These are phyloP conservation scores for Holotrichia oblita DNA, from an alignment of 1,140 invertebrate genomes.

Conservation along the genomic window DNA sequence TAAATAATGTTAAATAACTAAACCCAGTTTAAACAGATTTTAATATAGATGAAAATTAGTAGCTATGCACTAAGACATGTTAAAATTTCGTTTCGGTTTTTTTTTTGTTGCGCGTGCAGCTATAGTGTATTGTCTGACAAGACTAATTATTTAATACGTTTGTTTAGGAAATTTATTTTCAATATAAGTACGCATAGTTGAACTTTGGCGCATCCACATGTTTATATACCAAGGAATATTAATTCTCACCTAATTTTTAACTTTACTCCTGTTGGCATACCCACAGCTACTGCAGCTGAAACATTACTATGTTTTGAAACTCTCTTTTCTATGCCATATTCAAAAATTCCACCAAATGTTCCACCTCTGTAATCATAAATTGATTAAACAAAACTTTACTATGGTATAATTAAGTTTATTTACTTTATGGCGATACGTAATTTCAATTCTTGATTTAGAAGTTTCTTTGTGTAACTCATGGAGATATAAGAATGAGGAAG, in stretches of 20 bases:
- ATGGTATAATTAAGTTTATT: conserved; percentile 54
- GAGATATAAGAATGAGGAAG: conserved; percentile 81
- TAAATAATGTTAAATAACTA: too few species aligned
- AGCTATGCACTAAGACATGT: too few species aligned
- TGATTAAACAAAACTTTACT: conserved; percentile 46
- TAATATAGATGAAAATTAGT: too few species aligned
- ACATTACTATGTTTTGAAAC: conserved; percentile 90
- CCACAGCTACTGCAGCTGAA: conserved; percentile 83
- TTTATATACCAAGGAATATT: not conserved
- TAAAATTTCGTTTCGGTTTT: too few species aligned
- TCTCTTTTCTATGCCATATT: conserved; percentile 93
- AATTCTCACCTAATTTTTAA: conserved; percentile 84
- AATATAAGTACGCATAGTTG: too few species aligned
- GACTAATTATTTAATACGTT: too few species aligned
- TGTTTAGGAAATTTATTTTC: too few species aligned
- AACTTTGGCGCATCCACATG: too few species aligned
- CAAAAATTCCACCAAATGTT: conserved; percentile 84
- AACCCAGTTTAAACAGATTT: too few species aligned
- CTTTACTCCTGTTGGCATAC: conserved; percentile 86
- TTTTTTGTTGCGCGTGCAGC: too few species aligned
- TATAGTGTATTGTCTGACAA: too few species aligned
- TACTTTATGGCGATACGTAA: conserved; percentile 82
- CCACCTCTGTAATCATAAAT: conserved; percentile 72
- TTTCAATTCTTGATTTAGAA: conserved; percentile 80
- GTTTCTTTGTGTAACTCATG: conserved; percentile 79